Percentiles rank a stretch among this genome's conserved stretches.
Conservation (phyloP, 2,113 vertebrate species). For the Dolichallabes microphthalmus region DNA sequence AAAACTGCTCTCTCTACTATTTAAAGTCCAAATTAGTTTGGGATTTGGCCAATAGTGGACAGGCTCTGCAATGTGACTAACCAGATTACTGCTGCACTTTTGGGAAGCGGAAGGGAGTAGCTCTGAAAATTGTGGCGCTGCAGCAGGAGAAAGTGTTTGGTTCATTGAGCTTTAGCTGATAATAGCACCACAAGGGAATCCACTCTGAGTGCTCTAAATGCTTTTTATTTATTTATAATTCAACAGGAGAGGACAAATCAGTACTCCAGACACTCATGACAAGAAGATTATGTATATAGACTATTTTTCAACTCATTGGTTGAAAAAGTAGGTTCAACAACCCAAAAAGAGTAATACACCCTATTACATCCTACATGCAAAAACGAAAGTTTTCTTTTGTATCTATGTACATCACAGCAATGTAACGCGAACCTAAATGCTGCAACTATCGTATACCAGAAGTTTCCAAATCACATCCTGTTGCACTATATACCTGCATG, state of each 20-base stretch:
- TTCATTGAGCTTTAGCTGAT: slow-evolving; percentile 24
- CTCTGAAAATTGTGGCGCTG: slow-evolving; percentile 6
- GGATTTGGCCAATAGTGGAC: slow-evolving; percentile 65
- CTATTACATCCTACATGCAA: background rate
- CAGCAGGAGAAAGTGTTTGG: background rate
- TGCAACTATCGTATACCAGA: background rate
- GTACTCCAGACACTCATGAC: background rate
- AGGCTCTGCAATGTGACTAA: slow-evolving; percentile 69
- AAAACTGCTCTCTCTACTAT: slow-evolving; percentile 56
- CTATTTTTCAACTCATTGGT: background rate
- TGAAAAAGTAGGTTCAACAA: background rate
- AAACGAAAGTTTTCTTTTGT: background rate
- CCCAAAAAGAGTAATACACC: background rate
- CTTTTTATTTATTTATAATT: background rate
- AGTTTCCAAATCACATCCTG: background rate
- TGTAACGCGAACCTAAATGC: background rate
- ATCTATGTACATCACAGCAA: background rate
- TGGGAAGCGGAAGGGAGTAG: slow-evolving; percentile 22
- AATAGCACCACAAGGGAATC: slow-evolving; percentile 13
- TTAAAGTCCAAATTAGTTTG: slow-evolving; percentile 62
- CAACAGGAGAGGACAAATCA: background rate
- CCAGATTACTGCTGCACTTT: slow-evolving; percentile 61
- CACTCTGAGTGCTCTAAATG: background rate
- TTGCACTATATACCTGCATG: too few relatives aligned
- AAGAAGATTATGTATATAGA: background rate